Percentiles rank a stretch among this genome's conserved stretches.
These are phyloP conservation scores for Phalera bucephala DNA, from an alignment of 2,888 invertebrate genomes.

Conservation along the genomic window DNA sequence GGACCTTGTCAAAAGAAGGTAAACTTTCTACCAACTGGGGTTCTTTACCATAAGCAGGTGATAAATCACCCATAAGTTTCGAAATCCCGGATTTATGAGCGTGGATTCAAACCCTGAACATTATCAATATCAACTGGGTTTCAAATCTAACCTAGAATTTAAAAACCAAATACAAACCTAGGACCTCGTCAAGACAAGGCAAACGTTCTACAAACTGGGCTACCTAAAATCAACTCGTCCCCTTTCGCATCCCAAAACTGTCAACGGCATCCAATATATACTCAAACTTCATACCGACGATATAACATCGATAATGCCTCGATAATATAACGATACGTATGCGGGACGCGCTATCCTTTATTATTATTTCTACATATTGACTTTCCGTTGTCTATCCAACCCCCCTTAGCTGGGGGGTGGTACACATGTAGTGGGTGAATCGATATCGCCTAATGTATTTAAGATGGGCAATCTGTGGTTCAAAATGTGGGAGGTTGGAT, in stretches of 20 bases:
- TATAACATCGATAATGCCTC: conserved; percentile 53
- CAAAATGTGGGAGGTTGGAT: conserved; percentile 12
- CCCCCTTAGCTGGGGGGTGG: conserved; percentile 15
- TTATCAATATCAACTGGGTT: too few species aligned
- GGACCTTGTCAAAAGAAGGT: too few species aligned
- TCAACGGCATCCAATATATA: conserved; percentile 1
- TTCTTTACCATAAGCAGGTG: too few species aligned
- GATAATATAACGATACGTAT: conserved; percentile 72
- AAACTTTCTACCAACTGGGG: too few species aligned
- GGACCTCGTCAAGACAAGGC: too few species aligned
- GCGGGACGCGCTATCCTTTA: conserved; percentile 68
- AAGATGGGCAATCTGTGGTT: conserved; percentile 50
- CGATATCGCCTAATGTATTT: conserved; percentile 67
- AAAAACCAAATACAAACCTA: too few species aligned
- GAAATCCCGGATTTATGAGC: too few species aligned
- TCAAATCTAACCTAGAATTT: too few species aligned
- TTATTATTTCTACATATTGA: conserved; percentile 82
- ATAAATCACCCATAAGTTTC: too few species aligned
- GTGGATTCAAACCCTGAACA: too few species aligned
- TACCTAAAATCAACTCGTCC: too few species aligned
- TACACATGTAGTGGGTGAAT: conserved; percentile 66
- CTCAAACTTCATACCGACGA: conserved; percentile 34
- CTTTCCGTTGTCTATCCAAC: conserved; percentile 66
- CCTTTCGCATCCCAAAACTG: neutral
- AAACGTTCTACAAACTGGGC: too few species aligned